Evolutionary conservation across 2,113 vertebrate species (phyloP).

Genomic region (Athene noctua): DNA sequence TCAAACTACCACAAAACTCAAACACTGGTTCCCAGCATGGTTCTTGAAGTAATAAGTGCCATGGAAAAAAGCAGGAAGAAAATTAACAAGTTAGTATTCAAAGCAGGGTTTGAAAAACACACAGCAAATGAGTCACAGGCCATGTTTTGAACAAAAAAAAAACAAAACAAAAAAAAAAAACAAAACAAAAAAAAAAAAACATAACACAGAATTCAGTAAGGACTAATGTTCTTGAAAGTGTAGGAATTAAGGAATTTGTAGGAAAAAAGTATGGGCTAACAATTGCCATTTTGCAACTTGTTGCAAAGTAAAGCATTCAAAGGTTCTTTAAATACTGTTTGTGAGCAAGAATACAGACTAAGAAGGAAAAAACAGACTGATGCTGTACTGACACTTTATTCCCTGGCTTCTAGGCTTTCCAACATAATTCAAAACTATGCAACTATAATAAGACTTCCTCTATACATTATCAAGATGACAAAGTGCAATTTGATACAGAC

Average conservation of each 20-base stretch:
- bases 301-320: neutral
- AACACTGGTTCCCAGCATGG: neutral
- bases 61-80: neutral
- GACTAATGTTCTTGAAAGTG: neutral
- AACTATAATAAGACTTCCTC: neutral
- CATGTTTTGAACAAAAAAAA: neutral
- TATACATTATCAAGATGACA: neutral
- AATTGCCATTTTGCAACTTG: neutral
- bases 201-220: neutral
- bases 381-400: neutral
- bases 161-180: neutral
- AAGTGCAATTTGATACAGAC: neutral
- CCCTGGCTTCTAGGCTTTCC: neutral
- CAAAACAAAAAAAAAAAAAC: neutral
- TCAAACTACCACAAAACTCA: neutral
- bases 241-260: neutral
- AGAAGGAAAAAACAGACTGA: neutral
- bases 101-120: neutral
- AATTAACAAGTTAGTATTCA: neutral
- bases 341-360: neutral
- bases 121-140: neutral
- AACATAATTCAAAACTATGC: neutral
- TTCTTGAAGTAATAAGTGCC: neutral
- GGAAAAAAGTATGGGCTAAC: neutral
- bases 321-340: neutral